These are phyloP conservation scores for Lithophane ornitopus DNA, from an alignment of 2,888 invertebrate species.

Conservation along the genomic window DNA sequence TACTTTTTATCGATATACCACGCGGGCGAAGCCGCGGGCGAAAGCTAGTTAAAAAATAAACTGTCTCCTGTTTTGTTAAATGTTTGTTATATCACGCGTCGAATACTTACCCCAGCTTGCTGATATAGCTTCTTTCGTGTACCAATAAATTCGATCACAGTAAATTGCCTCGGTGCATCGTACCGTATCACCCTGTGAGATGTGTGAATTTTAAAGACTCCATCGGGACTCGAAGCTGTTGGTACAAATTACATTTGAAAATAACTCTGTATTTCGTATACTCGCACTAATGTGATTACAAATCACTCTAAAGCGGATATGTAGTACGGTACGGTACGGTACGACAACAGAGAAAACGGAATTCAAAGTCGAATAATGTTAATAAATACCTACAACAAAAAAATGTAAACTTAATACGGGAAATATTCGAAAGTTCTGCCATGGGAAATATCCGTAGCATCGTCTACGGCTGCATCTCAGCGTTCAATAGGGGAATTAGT, in stretches of 20 bases:
- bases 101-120: constrained; percentile 33
- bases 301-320: background rate
- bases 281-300: background rate
- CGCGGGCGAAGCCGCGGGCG: too few relatives aligned
- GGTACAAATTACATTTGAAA: constrained; percentile 26
- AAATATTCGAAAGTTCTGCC: constrained; percentile 9
- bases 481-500: constrained; percentile 36
- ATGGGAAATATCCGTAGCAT: constrained; percentile 35
- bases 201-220: constrained; percentile 53
- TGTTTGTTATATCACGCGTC: constrained; percentile 16
- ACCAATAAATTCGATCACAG: constrained; percentile 56
- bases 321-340: background rate
- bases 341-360: background rate
- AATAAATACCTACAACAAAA: background rate
- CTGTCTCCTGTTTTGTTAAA: background rate
- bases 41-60: background rate
- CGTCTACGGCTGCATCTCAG: constrained; percentile 29
- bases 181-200: constrained; percentile 25
- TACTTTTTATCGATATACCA: too few relatives aligned
- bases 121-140: constrained; percentile 43
- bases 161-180: constrained; percentile 47
- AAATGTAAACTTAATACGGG: background rate
- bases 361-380: background rate
- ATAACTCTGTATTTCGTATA: constrained; percentile 1
- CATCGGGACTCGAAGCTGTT: constrained; percentile 28